Evolutionary conservation across 2,797 vertebrate species (phyloP).

Genomic region (Remorina albescens): DNA sequence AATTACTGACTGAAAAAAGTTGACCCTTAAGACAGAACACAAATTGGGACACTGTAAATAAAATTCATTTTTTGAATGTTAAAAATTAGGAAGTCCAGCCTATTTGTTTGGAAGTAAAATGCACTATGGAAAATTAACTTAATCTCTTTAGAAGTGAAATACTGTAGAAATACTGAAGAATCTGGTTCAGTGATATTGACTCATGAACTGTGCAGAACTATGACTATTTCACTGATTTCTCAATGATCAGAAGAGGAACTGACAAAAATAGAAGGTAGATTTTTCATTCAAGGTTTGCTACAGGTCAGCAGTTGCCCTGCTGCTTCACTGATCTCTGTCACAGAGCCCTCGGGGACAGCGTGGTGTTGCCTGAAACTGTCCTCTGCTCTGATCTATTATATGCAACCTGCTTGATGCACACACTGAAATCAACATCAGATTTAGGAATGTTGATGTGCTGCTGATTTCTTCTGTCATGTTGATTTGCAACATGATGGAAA

Average conservation of each 20-base stretch:
- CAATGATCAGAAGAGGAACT: background rate
- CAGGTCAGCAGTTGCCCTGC: conserved; percentile 16
- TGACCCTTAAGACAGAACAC: background rate
- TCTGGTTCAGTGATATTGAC: background rate
- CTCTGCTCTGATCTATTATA: conserved; percentile 29
- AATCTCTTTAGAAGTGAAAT: background rate
- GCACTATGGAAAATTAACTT: conserved; percentile 1
- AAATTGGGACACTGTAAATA: conserved; percentile 34
- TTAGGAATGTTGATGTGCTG: background rate
- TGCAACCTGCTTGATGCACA: conserved; percentile 33
- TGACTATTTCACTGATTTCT: background rate
- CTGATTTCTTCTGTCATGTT: conserved; percentile 11
- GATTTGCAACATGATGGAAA: conserved; percentile 1
- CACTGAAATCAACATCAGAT: background rate
- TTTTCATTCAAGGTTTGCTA: background rate
- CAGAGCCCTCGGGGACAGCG: conserved; percentile 3
- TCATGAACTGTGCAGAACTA: background rate
- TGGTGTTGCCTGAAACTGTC: conserved; percentile 5
- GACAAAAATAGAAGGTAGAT: background rate
- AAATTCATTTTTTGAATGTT: background rate
- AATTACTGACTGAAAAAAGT: background rate
- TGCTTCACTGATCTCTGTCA: conserved; percentile 13
- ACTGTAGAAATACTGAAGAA: background rate
- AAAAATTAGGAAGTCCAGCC: background rate
- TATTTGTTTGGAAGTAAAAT: background rate